Evolutionary conservation across 30 jellyfish, hydroid and myxozoan species (phyloP).

Genomic region (Calvadosia cruxmelitensis): DNA sequence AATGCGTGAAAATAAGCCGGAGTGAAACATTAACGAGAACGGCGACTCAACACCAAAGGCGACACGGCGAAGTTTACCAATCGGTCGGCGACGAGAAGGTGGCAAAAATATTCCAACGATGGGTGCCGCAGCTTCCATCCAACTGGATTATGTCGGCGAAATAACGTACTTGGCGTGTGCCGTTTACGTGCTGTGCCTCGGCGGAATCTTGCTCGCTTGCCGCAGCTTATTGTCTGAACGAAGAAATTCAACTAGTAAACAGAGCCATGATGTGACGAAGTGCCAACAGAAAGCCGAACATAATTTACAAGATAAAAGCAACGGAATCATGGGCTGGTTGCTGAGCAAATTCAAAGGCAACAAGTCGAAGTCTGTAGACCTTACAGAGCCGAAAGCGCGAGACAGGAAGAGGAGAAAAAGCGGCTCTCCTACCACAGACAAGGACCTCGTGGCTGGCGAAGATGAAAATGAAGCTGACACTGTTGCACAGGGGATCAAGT

Average conservation of each 20-base stretch:
- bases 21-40: no score
- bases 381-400: not conserved
- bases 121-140: conserved; percentile 62
- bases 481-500: not conserved
- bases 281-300: not conserved
- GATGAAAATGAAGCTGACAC: not conserved
- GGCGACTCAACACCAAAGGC: no score
- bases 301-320: not conserved
- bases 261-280: no score
- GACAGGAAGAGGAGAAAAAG: no score
- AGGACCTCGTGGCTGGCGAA: not conserved
- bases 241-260: not conserved
- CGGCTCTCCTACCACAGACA: no score
- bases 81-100: no score
- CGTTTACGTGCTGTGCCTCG: conserved; percentile 38
- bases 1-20: no score
- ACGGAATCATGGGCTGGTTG: not conserved
- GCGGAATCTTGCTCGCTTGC: conserved; percentile 54
- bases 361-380: not conserved
- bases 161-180: conserved; percentile 48
- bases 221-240: not conserved
- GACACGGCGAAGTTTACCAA: no score
- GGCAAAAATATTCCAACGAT: conserved; percentile 6
- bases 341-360: not conserved
- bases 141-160: conserved; percentile 47